These are phyloP conservation scores for Andricus grossulariae DNA, from an alignment of 1,140 invertebrate genomes.

Conservation along the genomic window DNA sequence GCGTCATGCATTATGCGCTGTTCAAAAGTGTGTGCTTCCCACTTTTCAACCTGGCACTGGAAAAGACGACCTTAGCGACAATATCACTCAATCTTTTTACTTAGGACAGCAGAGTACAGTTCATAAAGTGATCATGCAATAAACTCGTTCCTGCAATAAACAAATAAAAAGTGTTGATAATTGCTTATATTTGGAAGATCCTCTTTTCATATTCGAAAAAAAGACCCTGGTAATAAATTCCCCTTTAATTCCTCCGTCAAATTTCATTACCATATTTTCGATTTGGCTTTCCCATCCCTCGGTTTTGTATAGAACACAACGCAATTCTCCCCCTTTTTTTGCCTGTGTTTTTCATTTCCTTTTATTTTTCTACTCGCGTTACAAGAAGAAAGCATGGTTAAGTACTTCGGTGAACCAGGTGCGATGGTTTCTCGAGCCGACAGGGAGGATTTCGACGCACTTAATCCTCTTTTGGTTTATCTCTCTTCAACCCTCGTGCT, in stretches of 20 bases:
- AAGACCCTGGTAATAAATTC: constrained; percentile 6
- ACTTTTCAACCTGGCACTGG: too few relatives aligned
- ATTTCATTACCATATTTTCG: constrained; percentile 30
- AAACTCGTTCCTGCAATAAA: too few relatives aligned
- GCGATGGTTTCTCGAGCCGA: constrained; percentile 47
- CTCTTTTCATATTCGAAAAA: too few relatives aligned
- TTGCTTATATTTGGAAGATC: too few relatives aligned
- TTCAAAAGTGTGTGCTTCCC: too few relatives aligned
- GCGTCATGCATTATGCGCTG: too few relatives aligned
- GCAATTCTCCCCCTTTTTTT: neutral
- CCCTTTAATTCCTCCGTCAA: constrained; percentile 27
- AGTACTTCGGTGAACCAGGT: constrained; percentile 51
- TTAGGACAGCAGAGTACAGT: too few relatives aligned
- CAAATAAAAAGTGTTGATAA: too few relatives aligned
- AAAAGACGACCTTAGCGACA: too few relatives aligned
- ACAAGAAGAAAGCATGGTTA: constrained; percentile 10
- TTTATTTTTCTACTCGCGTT: neutral
- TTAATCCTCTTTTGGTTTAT: constrained; percentile 48
- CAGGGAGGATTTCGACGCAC: constrained; percentile 50
- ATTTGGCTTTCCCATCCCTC: neutral
- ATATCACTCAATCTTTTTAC: too few relatives aligned
- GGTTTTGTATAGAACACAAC: neutral
- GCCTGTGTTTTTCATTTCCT: neutral
- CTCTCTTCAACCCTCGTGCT: neutral
- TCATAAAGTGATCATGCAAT: too few relatives aligned